Evolutionary conservation across 2,888 invertebrate species (phyloP).

Genomic region (Chaetogeoica ovagalla): DNA sequence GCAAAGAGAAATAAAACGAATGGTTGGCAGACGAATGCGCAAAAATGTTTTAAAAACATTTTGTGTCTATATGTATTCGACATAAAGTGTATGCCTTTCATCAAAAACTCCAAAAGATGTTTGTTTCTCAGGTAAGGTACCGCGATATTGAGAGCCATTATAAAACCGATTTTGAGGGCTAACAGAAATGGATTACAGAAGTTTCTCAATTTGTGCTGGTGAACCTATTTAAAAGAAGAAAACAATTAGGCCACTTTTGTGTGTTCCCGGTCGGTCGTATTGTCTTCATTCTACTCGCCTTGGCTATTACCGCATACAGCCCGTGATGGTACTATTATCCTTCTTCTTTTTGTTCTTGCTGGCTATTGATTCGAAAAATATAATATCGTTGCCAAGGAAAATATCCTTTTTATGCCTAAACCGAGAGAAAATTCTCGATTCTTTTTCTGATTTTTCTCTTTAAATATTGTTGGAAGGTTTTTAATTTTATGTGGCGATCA

Average conservation of each 20-base stretch:
- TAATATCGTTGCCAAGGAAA: slow-evolving; percentile 3
- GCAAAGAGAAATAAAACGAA: no score
- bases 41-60: no score
- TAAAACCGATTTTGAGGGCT: slow-evolving; percentile 20
- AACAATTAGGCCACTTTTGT: slow-evolving; percentile 44
- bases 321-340: background rate
- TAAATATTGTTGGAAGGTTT: background rate
- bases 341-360: slow-evolving; percentile 14
- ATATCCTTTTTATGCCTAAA: background rate
- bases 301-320: slow-evolving; percentile 19
- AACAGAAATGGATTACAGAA: slow-evolving; percentile 38
- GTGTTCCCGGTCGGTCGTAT: background rate
- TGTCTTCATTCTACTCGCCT: slow-evolving; percentile 5
- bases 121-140: background rate
- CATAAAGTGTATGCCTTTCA: no score
- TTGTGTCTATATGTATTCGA: no score
- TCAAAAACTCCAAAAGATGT: no score
- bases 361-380: slow-evolving; percentile 14
- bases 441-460: background rate
- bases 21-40: no score
- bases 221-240: slow-evolving; percentile 42
- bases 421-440: slow-evolving; percentile 1
- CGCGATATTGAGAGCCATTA: background rate
- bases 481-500: background rate
- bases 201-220: slow-evolving; percentile 39